Conservation (phyloP, 2,797 vertebrate species). For the Darevskia nairensis region DNA sequence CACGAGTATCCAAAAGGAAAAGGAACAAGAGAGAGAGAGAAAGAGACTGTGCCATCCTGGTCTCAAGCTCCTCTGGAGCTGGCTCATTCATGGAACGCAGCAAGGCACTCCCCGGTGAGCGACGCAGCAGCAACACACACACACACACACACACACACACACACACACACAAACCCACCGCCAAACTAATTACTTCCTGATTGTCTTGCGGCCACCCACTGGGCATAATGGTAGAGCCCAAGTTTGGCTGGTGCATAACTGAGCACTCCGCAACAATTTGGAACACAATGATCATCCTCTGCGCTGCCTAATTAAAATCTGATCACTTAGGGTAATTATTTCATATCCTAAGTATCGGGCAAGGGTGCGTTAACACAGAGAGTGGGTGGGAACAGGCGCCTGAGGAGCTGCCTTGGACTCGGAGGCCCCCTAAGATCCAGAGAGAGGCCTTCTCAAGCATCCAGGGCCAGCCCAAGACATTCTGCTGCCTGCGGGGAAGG, state of each 20-base stretch:
- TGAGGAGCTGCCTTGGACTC: neutral
- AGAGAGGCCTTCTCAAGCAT: neutral
- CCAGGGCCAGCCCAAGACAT: too few relatives aligned
- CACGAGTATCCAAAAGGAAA: slow-evolving; percentile 33
- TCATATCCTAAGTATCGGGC: slow-evolving; percentile 63
- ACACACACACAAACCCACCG: slow-evolving; percentile 57
- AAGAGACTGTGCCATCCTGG: slow-evolving; percentile 7
- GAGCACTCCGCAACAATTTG: slow-evolving; percentile 75
- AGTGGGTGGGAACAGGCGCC: neutral
- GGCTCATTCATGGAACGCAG: slow-evolving; percentile 71
- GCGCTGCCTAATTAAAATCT: slow-evolving; percentile 75
- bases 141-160: slow-evolving; percentile 32
- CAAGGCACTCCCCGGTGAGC: slow-evolving; percentile 76
- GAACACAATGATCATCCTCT: slow-evolving; percentile 70
- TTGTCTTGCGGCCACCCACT: slow-evolving; percentile 79
- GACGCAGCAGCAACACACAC: slow-evolving; percentile 29
- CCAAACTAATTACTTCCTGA: slow-evolving; percentile 82
- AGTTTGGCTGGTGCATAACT: slow-evolving; percentile 75
- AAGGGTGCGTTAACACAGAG: slow-evolving; percentile 50
- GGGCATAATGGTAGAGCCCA: slow-evolving; percentile 77
- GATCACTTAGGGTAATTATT: slow-evolving; percentile 75
- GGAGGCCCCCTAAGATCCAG: neutral
- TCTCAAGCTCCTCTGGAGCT: slow-evolving; percentile 62
- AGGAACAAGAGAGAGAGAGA: neutral
- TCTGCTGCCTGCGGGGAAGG: neutral